Evolutionary conservation across 2,113 vertebrate genomes (phyloP).

Genomic region (Solea senegalensis): DNA sequence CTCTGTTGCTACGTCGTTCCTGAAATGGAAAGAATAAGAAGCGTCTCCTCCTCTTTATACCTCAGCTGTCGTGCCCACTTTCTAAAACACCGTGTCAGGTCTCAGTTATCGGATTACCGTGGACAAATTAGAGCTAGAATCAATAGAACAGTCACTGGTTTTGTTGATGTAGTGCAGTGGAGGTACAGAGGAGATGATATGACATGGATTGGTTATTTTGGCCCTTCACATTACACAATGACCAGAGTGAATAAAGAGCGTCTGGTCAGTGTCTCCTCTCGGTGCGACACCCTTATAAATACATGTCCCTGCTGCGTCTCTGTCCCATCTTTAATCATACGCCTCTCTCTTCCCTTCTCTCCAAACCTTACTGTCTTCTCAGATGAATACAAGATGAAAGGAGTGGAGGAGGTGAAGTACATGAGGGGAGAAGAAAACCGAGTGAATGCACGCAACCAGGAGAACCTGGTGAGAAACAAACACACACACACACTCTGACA

Average conservation of each 20-base stretch:
- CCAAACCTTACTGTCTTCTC: conserved; percentile 29
- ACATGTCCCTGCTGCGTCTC: conserved; percentile 9
- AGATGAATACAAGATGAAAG: conserved; percentile 98
- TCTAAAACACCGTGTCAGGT: conserved; percentile 29
- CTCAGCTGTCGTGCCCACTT: conserved; percentile 32
- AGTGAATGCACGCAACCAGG: conserved; percentile 82
- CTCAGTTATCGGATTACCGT: conserved; percentile 41
- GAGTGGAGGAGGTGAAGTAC: conserved; percentile 93
- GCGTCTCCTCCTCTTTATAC: not conserved
- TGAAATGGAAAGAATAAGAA: conserved; percentile 20
- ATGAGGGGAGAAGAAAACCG: conserved; percentile 83
- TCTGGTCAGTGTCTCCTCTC: conserved; percentile 23
- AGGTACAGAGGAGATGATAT: conserved; percentile 5
- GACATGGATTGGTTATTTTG: conserved; percentile 10
- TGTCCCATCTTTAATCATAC: conserved; percentile 31
- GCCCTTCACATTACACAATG: conserved; percentile 2
- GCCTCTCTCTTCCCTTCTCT: conserved; percentile 26
- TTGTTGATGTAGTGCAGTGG: conserved; percentile 24
- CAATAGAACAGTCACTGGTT: conserved; percentile 18
- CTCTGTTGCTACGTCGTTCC: conserved; percentile 2
- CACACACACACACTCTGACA: conserved; percentile 42
- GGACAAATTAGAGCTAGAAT: conserved; percentile 27
- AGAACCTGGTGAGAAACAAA: conserved; percentile 81
- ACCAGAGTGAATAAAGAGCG: conserved; percentile 4
- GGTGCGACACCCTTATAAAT: conserved; percentile 3